Percentiles rank a stretch among this genome's conserved stretches.
These are phyloP conservation scores for Microtus agrestis DNA, from an alignment of 2,797 vertebrate species.

Conservation along the genomic window DNA sequence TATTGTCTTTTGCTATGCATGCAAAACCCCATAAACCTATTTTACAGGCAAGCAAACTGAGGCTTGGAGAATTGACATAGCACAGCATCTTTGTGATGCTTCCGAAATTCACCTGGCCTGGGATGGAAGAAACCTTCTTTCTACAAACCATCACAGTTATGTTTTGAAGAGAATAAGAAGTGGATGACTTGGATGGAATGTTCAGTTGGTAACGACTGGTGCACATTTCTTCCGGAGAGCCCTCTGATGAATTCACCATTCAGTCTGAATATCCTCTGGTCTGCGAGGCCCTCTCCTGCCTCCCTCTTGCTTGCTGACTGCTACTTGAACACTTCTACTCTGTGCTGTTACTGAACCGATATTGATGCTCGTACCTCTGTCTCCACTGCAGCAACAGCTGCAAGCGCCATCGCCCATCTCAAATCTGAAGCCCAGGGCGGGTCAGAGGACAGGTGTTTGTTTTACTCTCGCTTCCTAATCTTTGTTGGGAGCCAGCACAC, in stretches of 20 bases:
- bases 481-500: not conserved
- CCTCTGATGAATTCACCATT: not conserved
- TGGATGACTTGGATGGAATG: not conserved
- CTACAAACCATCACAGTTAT: not conserved
- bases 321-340: not conserved
- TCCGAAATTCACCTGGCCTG: not conserved
- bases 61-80: not conserved
- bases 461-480: not conserved
- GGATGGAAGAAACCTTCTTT: not conserved
- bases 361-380: not conserved
- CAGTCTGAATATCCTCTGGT: not conserved
- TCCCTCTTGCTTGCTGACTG: rapidly evolving
- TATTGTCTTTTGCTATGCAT: not conserved
- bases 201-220: not conserved
- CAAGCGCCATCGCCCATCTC: rapidly evolving
- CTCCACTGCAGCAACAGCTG: not conserved
- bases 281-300: not conserved
- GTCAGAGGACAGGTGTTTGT: not conserved
- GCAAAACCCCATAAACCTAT: not conserved
- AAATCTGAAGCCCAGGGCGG: not conserved
- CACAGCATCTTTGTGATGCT: not conserved
- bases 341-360: not conserved
- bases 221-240: not conserved
- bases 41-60: slow-evolving; percentile 26
- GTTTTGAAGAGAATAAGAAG: not conserved